Evolutionary conservation across 1,140 invertebrate species (phyloP).

Genomic region (Rhagoletis pomonella): DNA sequence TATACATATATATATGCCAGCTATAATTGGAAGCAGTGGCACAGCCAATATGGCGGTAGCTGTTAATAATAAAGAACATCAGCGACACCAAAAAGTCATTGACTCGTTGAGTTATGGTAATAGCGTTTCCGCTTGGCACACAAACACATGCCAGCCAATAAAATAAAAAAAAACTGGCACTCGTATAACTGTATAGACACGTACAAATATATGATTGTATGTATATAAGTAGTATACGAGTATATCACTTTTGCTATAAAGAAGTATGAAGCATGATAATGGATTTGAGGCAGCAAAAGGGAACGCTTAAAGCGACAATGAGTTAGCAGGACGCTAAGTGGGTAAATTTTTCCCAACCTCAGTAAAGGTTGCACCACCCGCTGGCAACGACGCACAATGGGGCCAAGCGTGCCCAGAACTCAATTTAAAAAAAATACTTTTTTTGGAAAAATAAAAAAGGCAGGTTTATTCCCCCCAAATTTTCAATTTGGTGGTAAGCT

Average conservation of each 20-base stretch:
- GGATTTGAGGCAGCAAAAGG: not conserved
- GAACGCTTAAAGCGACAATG: slow-evolving; percentile 21
- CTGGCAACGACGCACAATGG: not conserved
- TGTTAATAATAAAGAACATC: slow-evolving; percentile 74
- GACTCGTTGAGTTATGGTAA: slow-evolving; percentile 73
- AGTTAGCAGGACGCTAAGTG: not conserved
- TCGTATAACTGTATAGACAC: not conserved
- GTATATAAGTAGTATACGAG: no score
- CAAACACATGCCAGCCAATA: not conserved
- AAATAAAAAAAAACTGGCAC: no score
- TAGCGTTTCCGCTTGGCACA: slow-evolving; percentile 50
- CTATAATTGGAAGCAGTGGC: slow-evolving; percentile 35
- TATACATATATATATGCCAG: not conserved
- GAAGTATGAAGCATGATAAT: not conserved
- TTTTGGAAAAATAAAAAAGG: no score
- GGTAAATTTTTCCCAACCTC: not conserved
- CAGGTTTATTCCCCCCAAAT: no score
- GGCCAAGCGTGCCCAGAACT: no score
- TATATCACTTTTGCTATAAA: not conserved
- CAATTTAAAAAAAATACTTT: no score
- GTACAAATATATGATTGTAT: not conserved
- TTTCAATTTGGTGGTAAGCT: no score
- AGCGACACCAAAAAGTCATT: slow-evolving; percentile 74
- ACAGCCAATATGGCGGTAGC: not conserved
- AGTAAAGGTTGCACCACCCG: not conserved